Evolutionary conservation across 2,888 invertebrate genomes (phyloP).

Genomic region (Anoplius nigerrimus): DNA sequence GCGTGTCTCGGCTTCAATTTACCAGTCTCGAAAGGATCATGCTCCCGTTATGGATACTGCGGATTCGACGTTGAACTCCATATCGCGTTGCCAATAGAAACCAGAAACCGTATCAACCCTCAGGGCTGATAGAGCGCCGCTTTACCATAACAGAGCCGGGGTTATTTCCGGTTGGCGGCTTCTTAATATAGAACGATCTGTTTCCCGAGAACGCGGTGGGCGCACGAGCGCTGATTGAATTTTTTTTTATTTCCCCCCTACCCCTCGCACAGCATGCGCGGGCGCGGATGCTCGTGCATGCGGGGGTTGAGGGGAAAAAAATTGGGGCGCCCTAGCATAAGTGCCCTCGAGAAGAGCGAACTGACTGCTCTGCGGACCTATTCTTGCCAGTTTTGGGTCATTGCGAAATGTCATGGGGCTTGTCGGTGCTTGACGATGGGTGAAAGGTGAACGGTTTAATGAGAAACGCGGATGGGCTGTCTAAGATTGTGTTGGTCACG

Average conservation of each 20-base stretch:
- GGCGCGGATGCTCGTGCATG: no score
- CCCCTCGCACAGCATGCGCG: no score
- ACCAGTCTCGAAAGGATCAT: slow-evolving; percentile 53
- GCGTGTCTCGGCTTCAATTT: slow-evolving; percentile 54
- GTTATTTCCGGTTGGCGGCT: slow-evolving; percentile 41
- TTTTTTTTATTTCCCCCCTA: slow-evolving; percentile 13
- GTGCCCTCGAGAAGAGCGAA: no score
- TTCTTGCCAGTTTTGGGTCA: no score
- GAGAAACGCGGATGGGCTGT: no score
- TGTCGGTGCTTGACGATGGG: no score
- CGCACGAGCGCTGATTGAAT: slow-evolving; percentile 28
- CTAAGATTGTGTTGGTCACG: no score
- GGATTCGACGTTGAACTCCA: slow-evolving; percentile 51
- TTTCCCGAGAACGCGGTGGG: slow-evolving; percentile 13
- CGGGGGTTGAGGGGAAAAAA: no score
- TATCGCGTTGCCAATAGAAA: slow-evolving; percentile 58
- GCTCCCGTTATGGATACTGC: slow-evolving; percentile 56
- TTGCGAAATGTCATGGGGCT: no score
- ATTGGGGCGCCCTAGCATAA: no score
- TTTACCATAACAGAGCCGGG: slow-evolving; percentile 37
- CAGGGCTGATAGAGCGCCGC: slow-evolving; percentile 35
- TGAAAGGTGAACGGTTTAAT: no score
- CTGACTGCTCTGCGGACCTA: no score
- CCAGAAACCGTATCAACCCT: slow-evolving; percentile 55
- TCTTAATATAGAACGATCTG: slow-evolving; percentile 33